Conservation (phyloP, 2,888 invertebrate species). For the Metopia argyrocephala region DNA sequence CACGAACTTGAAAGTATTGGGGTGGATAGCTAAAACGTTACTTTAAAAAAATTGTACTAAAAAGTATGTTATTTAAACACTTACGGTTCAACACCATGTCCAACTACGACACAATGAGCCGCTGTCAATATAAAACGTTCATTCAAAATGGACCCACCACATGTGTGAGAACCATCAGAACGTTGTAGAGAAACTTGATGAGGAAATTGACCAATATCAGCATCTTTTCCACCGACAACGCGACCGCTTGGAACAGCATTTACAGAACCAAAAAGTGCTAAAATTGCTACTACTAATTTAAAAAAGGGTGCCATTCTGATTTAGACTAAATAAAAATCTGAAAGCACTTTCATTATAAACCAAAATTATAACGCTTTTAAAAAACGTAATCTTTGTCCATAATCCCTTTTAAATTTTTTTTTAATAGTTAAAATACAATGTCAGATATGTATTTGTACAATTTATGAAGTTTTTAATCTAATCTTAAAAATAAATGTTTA, state of each 20-base stretch:
- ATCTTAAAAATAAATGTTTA: neutral
- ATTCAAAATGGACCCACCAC: conserved; percentile 71
- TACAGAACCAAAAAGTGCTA: conserved; percentile 15
- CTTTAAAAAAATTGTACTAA: neutral
- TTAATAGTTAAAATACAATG: no score
- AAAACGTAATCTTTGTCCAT: neutral
- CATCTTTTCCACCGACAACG: conserved; percentile 71
- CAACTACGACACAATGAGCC: conserved; percentile 73
- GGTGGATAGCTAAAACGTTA: conserved; percentile 69
- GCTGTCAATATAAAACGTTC: conserved; percentile 70
- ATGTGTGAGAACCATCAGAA: conserved; percentile 67
- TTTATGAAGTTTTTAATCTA: neutral
- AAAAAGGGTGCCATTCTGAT: conserved; percentile 23
- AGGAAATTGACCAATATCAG: conserved; percentile 74
- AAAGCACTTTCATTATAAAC: conserved; percentile 15
- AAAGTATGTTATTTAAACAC: conserved; percentile 23
- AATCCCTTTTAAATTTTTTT: neutral
- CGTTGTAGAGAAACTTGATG: conserved; percentile 75
- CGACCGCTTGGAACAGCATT: conserved; percentile 55
- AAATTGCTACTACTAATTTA: conserved; percentile 33
- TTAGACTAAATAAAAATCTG: conserved; percentile 14
- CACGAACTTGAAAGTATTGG: conserved; percentile 70
- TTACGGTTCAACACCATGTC: conserved; percentile 68
- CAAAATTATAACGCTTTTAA: neutral
- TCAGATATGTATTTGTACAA: neutral